A percentile compares a stretch with the other conserved stretches of the same genome.
Conservation (phyloP, 2,888 invertebrate species). For the Cecidostiba fungosa region DNA sequence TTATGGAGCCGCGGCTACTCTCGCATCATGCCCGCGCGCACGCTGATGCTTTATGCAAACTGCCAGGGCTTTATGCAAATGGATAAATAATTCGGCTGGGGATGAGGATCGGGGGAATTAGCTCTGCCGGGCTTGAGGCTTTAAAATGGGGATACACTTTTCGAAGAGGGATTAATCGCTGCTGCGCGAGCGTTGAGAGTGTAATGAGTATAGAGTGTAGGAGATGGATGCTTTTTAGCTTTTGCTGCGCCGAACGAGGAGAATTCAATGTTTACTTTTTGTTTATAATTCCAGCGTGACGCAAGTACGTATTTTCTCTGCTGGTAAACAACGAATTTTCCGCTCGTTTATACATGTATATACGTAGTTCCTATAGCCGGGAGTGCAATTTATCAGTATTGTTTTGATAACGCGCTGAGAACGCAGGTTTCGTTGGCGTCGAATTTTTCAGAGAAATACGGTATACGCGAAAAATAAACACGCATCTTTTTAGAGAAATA, state of each 20-base stretch:
- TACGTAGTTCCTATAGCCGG: background rate
- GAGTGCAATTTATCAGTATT: background rate
- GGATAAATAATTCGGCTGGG: slow-evolving; percentile 26
- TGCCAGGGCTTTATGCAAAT: slow-evolving; percentile 50
- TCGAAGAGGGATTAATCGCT: slow-evolving; percentile 2
- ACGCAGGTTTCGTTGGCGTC: background rate
- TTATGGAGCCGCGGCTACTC: background rate
- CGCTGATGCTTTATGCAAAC: slow-evolving; percentile 5
- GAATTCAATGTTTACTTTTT: background rate
- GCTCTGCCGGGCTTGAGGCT: background rate
- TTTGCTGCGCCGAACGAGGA: background rate
- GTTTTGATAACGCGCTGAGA: background rate
- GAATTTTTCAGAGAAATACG: background rate
- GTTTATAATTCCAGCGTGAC: background rate
- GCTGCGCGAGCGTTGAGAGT: background rate
- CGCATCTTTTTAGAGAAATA: background rate
- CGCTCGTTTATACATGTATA: no score
- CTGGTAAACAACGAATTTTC: background rate
- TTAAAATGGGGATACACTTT: background rate
- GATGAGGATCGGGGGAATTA: background rate
- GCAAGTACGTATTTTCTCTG: background rate
- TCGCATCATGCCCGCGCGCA: no score
- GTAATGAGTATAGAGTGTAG: background rate
- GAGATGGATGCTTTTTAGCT: background rate
- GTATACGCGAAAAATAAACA: background rate